These are phyloP conservation scores for Myotis lucifugus DNA, from an alignment of 2,113 vertebrate species.

Conservation along the genomic window DNA sequence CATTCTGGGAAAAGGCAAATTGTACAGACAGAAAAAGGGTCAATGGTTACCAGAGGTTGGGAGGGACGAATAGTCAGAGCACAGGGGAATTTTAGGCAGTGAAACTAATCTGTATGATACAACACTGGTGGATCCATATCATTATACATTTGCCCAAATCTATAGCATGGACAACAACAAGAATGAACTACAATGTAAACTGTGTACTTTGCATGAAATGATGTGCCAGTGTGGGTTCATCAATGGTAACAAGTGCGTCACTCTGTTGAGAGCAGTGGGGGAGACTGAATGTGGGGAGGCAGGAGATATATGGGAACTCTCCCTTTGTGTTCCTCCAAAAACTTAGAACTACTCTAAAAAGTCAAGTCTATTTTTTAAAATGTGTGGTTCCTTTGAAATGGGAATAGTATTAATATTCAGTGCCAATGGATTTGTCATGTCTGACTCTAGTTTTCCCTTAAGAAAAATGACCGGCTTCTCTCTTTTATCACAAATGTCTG, in stretches of 20 bases:
- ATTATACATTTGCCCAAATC: not conserved
- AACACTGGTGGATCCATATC: rapidly evolving
- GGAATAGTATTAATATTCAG: not conserved
- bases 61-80: not conserved
- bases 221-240: not conserved
- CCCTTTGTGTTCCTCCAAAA: not conserved
- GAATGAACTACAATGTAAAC: not conserved
- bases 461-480: constrained; percentile 8
- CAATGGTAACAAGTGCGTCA: not conserved
- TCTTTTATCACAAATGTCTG: not conserved
- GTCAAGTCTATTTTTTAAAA: not conserved
- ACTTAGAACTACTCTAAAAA: not conserved
- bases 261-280: not conserved
- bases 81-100: not conserved
- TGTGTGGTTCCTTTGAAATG: not conserved
- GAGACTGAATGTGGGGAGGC: not conserved
- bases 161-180: not conserved
- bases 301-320: not conserved
- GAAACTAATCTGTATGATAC: not conserved
- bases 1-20: not conserved
- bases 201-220: not conserved
- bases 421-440: not conserved
- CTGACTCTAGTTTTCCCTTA: constrained; percentile 28
- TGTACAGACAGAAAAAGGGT: not conserved
- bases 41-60: not conserved